Base-by-base conservation (phyloP, 2,797 vertebrate genomes). In the Gouania willdenowi region DNA sequence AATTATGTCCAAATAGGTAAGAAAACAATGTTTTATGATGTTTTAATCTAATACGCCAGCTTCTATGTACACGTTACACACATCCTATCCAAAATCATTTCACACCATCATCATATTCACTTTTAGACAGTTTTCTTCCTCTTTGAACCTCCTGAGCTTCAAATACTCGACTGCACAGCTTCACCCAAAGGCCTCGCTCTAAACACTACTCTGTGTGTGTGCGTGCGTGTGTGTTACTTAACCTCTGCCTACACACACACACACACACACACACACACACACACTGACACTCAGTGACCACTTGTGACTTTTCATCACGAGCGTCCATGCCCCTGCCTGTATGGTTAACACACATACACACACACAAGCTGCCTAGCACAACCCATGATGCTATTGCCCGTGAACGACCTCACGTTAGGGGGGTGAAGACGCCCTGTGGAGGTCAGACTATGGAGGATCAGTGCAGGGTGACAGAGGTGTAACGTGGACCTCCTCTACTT, bases 261-360 rank as follows among this genome's bases (percentile, higher is more conserved):
- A 28, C 26, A 14, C 26, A 28, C 26, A 28, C 32, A 31, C 44
- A 32, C 44, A 48, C 46, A 34, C 39, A 22, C 24, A 34, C 26
- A 17, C 32, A 36, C 30, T 28, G 41, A 43, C 44, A 45, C 38
- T 62, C n/a, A 25, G 50, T 31, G 18, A 64, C 58, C 81, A 82
- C 76, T 84, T 82, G 83, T 86, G 85, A 70, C 75, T 80, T 83
- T 70, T 87, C 76, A 79, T 81, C 79, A 84, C 61, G 75, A 48
- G 44, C 10, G 41, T 47, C 63, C 41, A 25, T 26, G 17, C 5
- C 20, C 34, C 48, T 68, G 55, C 50, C 48, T 43, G 59, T 59
- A 49, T 12, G 14, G 35, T 57, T 36, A 71, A 77, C 49, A 33
- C 71, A 36, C 53, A 38, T 54, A 50, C 27, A 28, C 35, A 56